These are phyloP conservation scores for Netelia melanura DNA, from an alignment of 2,888 invertebrate genomes.

Conservation along the genomic window DNA sequence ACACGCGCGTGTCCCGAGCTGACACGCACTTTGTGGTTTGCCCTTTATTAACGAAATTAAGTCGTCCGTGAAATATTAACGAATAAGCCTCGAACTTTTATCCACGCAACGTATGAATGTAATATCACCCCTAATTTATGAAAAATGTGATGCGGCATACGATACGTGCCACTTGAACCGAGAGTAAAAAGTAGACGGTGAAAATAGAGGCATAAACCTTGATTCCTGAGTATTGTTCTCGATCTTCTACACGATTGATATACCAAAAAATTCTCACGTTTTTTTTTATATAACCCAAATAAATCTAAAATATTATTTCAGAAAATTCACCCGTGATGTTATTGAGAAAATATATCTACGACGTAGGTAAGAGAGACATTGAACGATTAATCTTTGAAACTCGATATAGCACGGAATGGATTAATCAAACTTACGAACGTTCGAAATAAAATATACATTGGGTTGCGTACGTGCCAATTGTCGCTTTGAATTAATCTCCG, in stretches of 20 bases:
- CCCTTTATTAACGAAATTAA: conserved; percentile 79
- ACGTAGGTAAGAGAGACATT: conserved; percentile 13
- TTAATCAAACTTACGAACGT: conserved; percentile 42
- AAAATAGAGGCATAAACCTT: conserved; percentile 51
- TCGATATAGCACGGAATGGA: conserved; percentile 42
- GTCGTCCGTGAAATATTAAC: conserved; percentile 73
- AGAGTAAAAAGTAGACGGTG: conserved; percentile 51
- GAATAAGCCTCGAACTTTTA: conserved; percentile 44
- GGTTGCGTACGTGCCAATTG: conserved; percentile 66
- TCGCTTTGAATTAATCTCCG: conserved; percentile 50
- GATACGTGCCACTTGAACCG: conserved; percentile 53
- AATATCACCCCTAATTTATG: conserved; percentile 56
- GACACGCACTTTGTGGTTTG: conserved; percentile 77
- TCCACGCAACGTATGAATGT: conserved; percentile 16
- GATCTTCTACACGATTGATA: conserved; percentile 7
- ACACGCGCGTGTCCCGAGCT: conserved; percentile 55
- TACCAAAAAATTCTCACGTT: conserved; percentile 35
- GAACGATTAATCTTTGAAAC: conserved; percentile 37
- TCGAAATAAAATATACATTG: conserved; percentile 60
- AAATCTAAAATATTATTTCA: background rate
- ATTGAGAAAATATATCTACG: conserved; percentile 23
- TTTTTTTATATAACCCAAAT: background rate
- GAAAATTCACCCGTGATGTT: background rate
- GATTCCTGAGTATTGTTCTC: conserved; percentile 62
- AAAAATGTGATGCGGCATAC: conserved; percentile 30